Conservation (phyloP, 2,113 vertebrate species). For the Leucosticte australis region DNA sequence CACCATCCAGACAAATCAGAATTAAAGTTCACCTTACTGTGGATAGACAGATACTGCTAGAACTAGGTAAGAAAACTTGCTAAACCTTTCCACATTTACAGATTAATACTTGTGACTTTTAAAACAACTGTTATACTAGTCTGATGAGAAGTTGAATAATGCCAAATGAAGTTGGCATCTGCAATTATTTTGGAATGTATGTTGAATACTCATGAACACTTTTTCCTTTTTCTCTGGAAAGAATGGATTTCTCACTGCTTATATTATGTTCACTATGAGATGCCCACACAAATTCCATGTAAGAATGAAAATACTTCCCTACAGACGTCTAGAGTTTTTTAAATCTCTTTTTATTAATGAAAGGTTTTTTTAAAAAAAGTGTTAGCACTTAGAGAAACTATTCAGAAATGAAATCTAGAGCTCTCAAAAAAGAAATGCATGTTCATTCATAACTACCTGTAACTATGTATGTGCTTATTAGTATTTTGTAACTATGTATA, state of each 20-base stretch:
- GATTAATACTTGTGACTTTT: neutral
- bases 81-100: neutral
- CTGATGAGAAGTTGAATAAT: neutral
- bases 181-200: neutral
- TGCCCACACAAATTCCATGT: neutral
- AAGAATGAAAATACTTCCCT: neutral
- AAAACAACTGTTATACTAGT: neutral
- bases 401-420: neutral
- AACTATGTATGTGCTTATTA: neutral
- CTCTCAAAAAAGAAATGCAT: neutral
- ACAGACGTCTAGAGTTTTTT: neutral
- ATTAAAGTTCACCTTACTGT: neutral
- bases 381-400: neutral
- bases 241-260: neutral
- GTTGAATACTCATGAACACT: neutral
- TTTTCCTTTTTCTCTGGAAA: neutral
- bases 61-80: neutral
- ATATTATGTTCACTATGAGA: neutral
- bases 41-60: neutral
- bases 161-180: neutral
- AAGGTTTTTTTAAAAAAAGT: neutral
- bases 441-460: neutral
- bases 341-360: neutral
- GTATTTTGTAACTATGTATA: neutral
- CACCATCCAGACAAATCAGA: neutral